Evolutionary conservation across 2,113 vertebrate species (phyloP).

Genomic region (Acanthisitta chloris): DNA sequence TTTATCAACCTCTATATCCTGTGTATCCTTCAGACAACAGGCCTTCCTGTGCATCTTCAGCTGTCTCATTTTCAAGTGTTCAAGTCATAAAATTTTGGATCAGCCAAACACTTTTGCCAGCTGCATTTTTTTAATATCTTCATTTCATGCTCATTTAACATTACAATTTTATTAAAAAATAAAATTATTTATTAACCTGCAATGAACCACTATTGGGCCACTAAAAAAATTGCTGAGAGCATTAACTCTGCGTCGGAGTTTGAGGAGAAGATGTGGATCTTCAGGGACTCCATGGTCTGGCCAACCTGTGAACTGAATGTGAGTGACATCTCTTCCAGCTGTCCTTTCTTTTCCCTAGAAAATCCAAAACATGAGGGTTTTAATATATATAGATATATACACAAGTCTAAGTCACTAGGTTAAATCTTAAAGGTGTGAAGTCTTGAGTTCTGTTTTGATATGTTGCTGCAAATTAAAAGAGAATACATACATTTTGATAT

Average conservation of each 20-base stretch:
- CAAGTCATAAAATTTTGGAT: background rate
- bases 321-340: slow-evolving; percentile 87
- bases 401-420: background rate
- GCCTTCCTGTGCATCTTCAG: background rate
- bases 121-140: background rate
- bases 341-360: slow-evolving; percentile 84
- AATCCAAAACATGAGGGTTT: background rate
- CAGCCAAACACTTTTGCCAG: background rate
- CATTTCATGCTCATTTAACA: background rate
- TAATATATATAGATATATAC: background rate
- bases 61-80: background rate
- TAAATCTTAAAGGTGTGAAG: background rate
- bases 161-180: background rate
- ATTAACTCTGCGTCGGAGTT: slow-evolving; percentile 89
- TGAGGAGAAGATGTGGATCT: slow-evolving; percentile 91
- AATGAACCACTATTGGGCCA: slow-evolving; percentile 92
- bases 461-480: background rate
- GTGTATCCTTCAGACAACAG: background rate
- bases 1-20: background rate
- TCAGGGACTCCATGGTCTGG: slow-evolving; percentile 94
- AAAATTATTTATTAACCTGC: slow-evolving; percentile 83
- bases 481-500: background rate
- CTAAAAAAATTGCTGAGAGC: slow-evolving; percentile 95
- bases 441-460: background rate
- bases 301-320: slow-evolving; percentile 97